These are phyloP conservation scores for Ichneumoninae sp. DNA, from an alignment of 2,888 invertebrate species.

Conservation along the genomic window DNA sequence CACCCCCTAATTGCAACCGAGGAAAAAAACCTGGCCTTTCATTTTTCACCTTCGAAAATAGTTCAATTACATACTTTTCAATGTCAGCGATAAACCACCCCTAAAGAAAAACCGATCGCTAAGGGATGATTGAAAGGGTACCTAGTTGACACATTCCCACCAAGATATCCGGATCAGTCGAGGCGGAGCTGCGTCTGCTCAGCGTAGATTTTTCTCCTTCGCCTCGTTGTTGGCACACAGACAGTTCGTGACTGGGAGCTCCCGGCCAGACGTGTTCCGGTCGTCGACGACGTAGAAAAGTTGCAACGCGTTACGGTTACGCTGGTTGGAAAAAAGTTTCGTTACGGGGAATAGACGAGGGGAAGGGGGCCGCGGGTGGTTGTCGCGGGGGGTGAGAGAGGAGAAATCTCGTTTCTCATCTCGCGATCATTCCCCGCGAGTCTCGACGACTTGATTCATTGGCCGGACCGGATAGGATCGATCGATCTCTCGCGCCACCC, in stretches of 20 bases:
- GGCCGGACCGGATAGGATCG: conserved; percentile 66
- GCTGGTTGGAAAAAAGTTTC: conserved; percentile 56
- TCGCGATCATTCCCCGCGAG: conserved; percentile 63
- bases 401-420: conserved; percentile 68
- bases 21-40: neutral
- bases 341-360: conserved; percentile 7
- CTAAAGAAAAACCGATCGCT: neutral
- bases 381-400: conserved; percentile 16
- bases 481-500: conserved; percentile 64
- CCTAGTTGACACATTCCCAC: conserved; percentile 21
- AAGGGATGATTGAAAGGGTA: neutral
- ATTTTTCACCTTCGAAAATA: neutral
- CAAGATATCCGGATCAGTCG: conserved; percentile 43
- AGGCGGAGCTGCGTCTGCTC: conserved; percentile 54
- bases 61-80: neutral
- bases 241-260: conserved; percentile 59
- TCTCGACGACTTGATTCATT: conserved; percentile 67
- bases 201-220: conserved; percentile 47
- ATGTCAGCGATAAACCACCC: neutral
- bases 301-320: conserved; percentile 64
- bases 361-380: neutral
- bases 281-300: conserved; percentile 66
- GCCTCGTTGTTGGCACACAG: conserved; percentile 51
- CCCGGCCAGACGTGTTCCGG: conserved; percentile 67
- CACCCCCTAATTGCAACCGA: neutral